phyloP scores from a whole-genome alignment of 2,797 vertebrate species.

The Monodelphis domestica region DNA sequence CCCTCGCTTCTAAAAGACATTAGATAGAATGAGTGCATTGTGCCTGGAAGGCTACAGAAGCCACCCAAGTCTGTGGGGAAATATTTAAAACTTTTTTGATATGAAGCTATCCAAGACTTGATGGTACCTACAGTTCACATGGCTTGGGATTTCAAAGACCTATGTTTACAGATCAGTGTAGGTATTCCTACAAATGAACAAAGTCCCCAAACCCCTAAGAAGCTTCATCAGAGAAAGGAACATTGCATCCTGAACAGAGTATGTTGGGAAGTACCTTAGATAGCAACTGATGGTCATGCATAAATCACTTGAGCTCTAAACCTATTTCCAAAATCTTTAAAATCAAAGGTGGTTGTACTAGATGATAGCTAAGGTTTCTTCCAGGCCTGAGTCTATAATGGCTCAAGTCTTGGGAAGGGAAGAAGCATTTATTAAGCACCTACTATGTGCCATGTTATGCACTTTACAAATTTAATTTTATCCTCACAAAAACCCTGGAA shows the following conservation, averaged over 20 bases:
- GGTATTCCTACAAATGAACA: background rate
- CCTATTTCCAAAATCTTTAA: background rate
- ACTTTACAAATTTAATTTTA: background rate
- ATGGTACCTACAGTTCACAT: background rate
- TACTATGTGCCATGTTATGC: background rate
- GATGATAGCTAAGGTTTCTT: background rate
- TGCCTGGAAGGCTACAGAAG: background rate
- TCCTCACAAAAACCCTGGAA: too few relatives aligned
- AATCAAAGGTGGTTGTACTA: background rate
- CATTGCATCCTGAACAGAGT: background rate
- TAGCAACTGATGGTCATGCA: background rate
- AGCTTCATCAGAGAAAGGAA: background rate
- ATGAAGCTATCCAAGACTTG: background rate
- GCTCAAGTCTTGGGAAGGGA: background rate
- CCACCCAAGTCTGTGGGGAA: background rate
- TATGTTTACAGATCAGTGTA: background rate
- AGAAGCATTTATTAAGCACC: background rate
- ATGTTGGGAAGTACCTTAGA: background rate
- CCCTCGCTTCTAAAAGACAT: background rate
- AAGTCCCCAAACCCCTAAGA: background rate
- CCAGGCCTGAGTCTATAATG: background rate
- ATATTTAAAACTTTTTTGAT: conserved; percentile 21
- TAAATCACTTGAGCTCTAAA: background rate
- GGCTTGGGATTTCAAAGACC: background rate
- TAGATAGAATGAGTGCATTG: background rate